Base-by-base conservation (phyloP, 2,888 invertebrate species). In the Itoplectis maculator region DNA sequence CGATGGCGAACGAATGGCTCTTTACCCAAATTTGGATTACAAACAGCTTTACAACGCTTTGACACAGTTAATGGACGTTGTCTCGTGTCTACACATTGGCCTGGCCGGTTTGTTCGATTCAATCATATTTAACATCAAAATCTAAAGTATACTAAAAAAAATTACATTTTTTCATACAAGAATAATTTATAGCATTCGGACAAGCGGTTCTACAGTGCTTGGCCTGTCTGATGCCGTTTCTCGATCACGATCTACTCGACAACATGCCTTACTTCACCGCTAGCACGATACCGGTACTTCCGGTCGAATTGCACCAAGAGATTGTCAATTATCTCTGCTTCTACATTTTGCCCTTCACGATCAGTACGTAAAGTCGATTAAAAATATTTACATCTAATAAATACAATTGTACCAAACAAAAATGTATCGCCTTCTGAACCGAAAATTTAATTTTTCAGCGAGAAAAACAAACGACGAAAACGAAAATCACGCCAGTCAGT, bases 1-100 rank as follows among this genome's bases (percentile, higher is more conserved):
- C 93, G 99, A 99, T 93, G 94, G 95, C 0, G 95, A 96, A 70
- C 95, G 99, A 76, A 97, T 98, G 95, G 96, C 96, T 35, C 95
- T 99, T 68, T 99, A 98, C 93, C 99, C 99, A 8, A 99, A 97
- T 93, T 95, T 99, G 87, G 99, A 99, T 94, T 99, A 99, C 93
- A 98, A 98, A 92, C 98, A 98, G 70, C 95, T 99, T 61, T 99
- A 98, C 93, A 97, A 97, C 92, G 98, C 98, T 20, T 95, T 99
- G 74, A 94, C 97, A 23, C 97, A 97, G 89, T 94, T 98, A 85
- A 96, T 99, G 70, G 99, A 99, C 93, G 97, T 98, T n/a, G 97
- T 98, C 29, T 97, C 98, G 13, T 95, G 97, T 80, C 96, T 99
- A 86, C 98, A 97, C 92, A 96, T 97, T 91, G 98, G 98, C 70